Evolutionary conservation across 2,113 vertebrate genomes (phyloP), one percentile per base, ranked within the genome.

Genomic region (Lasiurus cinereus): DNA sequence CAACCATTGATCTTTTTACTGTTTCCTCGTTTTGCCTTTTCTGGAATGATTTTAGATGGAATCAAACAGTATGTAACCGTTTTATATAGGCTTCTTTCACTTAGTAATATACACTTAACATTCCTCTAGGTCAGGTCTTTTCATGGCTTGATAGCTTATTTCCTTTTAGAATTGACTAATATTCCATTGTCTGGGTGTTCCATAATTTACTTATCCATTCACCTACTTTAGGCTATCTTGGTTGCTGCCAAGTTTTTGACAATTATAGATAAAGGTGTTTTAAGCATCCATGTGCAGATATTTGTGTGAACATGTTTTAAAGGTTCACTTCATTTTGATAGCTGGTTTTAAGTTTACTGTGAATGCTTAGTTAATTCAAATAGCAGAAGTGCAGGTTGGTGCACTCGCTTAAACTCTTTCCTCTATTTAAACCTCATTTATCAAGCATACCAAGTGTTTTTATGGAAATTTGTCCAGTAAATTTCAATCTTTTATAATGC

Each of bases 21-120:
- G 1, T 89, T 83, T 74, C 59, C 36, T 48, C 56, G 18, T 56
- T 89, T 83, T 89, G 33, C 48, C 73, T 88, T 89, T 89, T 67
- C 31, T 6, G 31, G 56, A 46, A 31, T 46, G 52, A 50, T 24
- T 13, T 74, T 56, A 56, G 31, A 31, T 54, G 46, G 54, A 74
- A 54, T 82, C 46, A 52, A 50, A 82, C 62, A 78, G 11, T 36
- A 21, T 46, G 3, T 33, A 52, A 6, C 29, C 21, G 82, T 74
- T 93, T 88, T 11, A 74, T 8, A 52, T 82, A 54, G 69, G 16
- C 29, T 74, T 82, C 19, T 66, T 88, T 43, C 7, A 48, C 21
- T 74, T 83, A 74, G n/a, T 73, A 73, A 66, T 79, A 31, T 54
- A 13, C 46, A 74, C 12, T 46, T 83, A n/a, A 33, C 12, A 24